Evolutionary conservation across 2,888 invertebrate genomes (phyloP).

Genomic region (Meliscaeva auricollis): DNA sequence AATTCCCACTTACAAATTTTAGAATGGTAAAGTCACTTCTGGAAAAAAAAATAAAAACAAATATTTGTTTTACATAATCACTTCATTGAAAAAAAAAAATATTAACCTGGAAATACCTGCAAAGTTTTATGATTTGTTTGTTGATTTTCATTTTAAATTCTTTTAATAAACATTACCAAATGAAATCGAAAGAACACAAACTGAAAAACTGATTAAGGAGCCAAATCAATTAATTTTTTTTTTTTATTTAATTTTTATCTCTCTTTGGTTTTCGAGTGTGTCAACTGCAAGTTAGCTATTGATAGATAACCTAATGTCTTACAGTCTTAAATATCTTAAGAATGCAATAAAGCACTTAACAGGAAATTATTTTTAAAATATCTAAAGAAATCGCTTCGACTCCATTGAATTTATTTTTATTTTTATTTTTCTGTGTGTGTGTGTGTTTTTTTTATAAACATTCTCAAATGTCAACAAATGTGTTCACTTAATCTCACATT

Average conservation of each 20-base stretch:
- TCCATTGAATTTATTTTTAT: slow-evolving; percentile 11
- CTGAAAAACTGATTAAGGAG: too few relatives aligned
- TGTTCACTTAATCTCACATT: slow-evolving; percentile 29
- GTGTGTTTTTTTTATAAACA: not conserved
- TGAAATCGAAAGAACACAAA: too few relatives aligned
- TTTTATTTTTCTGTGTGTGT: slow-evolving; percentile 6
- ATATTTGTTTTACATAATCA: too few relatives aligned
- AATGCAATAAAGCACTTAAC: slow-evolving; percentile 37
- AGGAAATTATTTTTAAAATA: slow-evolving; percentile 25
- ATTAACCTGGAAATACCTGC: too few relatives aligned
- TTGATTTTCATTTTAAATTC: too few relatives aligned
- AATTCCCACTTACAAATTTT: too few relatives aligned
- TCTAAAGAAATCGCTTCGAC: slow-evolving; percentile 1
- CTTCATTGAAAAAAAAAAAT: too few relatives aligned
- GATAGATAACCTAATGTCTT: slow-evolving; percentile 11
- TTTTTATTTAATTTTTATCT: not conserved
- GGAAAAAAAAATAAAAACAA: too few relatives aligned
- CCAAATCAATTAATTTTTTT: too few relatives aligned
- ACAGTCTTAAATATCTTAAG: slow-evolving; percentile 17
- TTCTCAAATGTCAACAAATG: slow-evolving; percentile 24
- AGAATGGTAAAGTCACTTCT: too few relatives aligned
- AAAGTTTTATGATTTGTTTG: too few relatives aligned
- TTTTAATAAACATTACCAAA: too few relatives aligned
- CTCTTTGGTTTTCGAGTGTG: not conserved
- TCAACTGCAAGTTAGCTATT: not conserved